These are phyloP conservation scores for Timandra comae DNA, from an alignment of 2,888 invertebrate species.

Conservation along the genomic window DNA sequence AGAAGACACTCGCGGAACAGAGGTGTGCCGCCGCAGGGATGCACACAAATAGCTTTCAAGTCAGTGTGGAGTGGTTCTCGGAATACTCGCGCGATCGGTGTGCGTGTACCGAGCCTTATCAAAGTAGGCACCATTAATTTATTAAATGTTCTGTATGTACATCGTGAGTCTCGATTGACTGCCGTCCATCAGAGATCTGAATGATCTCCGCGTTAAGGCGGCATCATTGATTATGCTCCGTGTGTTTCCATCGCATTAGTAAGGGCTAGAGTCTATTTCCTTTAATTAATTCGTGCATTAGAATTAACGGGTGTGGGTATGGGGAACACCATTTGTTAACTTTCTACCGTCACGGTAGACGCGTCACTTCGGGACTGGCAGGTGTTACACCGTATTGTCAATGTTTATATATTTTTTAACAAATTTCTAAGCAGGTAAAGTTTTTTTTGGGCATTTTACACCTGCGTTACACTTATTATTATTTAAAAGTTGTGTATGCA, in stretches of 20 bases:
- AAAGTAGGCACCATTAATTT: conserved; percentile 28
- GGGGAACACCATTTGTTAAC: conserved; percentile 39
- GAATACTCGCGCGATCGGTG: conserved; percentile 44
- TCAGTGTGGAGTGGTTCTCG: conserved; percentile 59
- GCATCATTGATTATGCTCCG: conserved; percentile 27
- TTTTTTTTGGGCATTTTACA: conserved; percentile 14
- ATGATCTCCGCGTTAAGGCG: conserved; percentile 20
- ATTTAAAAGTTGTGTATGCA: background rate
- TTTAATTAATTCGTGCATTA: conserved; percentile 46
- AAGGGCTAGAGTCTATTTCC: conserved; percentile 34
- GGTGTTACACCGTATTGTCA: conserved; percentile 23
- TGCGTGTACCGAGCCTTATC: conserved; percentile 14
- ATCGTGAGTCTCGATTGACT: conserved; percentile 18
- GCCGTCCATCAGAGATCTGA: conserved; percentile 24
- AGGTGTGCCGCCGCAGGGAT: conserved; percentile 61
- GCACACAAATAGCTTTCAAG: conserved; percentile 69
- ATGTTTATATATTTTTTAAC: conserved; percentile 8
- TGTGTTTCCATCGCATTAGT: conserved; percentile 21
- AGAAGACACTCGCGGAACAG: conserved; percentile 57
- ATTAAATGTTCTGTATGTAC: conserved; percentile 18
- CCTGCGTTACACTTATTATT: background rate
- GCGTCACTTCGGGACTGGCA: conserved; percentile 32
- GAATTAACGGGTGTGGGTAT: conserved; percentile 40
- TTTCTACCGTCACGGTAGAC: conserved; percentile 49
- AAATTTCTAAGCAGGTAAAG: conserved; percentile 16